These are phyloP conservation scores for Pantelozetes paolii DNA, from an alignment of 2,888 invertebrate genomes.

Conservation along the genomic window DNA sequence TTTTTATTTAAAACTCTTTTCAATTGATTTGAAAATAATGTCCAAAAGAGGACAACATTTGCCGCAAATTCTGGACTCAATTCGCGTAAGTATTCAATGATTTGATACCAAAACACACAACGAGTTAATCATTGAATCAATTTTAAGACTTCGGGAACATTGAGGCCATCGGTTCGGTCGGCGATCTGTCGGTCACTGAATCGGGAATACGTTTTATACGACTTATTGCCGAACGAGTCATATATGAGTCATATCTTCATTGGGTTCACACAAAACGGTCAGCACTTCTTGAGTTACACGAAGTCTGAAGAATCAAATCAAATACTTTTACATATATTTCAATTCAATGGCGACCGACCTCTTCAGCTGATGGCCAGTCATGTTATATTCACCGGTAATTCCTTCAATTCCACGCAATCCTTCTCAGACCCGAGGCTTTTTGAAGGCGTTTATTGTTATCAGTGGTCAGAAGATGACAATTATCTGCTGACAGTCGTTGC, in stretches of 20 bases:
- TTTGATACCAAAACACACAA: not conserved
- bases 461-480: slow-evolving; percentile 37
- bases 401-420: not conserved
- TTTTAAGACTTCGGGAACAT: not conserved
- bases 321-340: slow-evolving; percentile 17
- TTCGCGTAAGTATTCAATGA: slow-evolving; percentile 1
- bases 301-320: not conserved
- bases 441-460: slow-evolving; percentile 36
- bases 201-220: slow-evolving; percentile 25
- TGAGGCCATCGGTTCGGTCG: not conserved
- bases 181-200: not conserved
- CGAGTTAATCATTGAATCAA: not conserved
- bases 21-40: no score
- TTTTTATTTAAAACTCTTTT: no score
- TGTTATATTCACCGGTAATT: slow-evolving; percentile 27
- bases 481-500: slow-evolving; percentile 33
- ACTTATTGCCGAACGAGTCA: slow-evolving; percentile 15
- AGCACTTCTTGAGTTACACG: slow-evolving; percentile 35
- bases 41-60: not conserved
- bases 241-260: slow-evolving; percentile 44
- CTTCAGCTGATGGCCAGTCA: slow-evolving; percentile 27
- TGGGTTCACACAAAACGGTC: slow-evolving; percentile 40
- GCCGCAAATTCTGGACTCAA: not conserved
- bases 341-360: slow-evolving; percentile 16
- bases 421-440: slow-evolving; percentile 6